Percentiles rank a stretch among this genome's conserved stretches.
phyloP scores from a whole-genome alignment of 2,888 invertebrate species.

The Allolobophora icterica region DNA sequence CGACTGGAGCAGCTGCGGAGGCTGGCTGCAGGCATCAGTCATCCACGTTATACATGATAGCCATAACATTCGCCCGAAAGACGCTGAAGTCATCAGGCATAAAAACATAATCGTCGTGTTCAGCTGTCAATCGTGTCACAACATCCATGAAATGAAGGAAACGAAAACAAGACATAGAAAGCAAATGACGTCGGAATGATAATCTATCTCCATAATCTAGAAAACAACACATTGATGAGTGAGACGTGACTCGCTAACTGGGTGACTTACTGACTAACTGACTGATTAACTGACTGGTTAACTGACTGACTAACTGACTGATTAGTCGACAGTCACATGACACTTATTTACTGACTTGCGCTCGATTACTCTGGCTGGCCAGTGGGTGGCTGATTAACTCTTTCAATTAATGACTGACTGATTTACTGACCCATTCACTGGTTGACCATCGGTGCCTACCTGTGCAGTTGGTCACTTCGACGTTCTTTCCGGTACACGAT shows the following conservation, averaged over 20 bases:
- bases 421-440: no score
- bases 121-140: neutral
- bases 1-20: neutral
- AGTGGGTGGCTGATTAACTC: no score
- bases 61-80: neutral
- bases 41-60: neutral
- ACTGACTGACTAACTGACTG: no score
- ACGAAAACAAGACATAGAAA: neutral
- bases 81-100: neutral
- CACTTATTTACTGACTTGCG: no score
- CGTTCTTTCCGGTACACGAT: conserved; percentile 71
- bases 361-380: no score
- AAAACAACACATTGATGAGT: neutral
- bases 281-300: no score
- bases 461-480: conserved; percentile 64
- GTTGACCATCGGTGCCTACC: conserved; percentile 50
- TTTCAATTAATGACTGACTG: no score
- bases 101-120: neutral
- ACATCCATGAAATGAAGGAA: neutral
- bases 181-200: neutral
- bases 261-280: no score
- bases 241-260: neutral
- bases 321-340: no score
- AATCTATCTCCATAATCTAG: neutral
- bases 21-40: neutral